These are phyloP conservation scores for Smutsia temminckii DNA, from an alignment of 2,797 vertebrate genomes.

Conservation along the genomic window DNA sequence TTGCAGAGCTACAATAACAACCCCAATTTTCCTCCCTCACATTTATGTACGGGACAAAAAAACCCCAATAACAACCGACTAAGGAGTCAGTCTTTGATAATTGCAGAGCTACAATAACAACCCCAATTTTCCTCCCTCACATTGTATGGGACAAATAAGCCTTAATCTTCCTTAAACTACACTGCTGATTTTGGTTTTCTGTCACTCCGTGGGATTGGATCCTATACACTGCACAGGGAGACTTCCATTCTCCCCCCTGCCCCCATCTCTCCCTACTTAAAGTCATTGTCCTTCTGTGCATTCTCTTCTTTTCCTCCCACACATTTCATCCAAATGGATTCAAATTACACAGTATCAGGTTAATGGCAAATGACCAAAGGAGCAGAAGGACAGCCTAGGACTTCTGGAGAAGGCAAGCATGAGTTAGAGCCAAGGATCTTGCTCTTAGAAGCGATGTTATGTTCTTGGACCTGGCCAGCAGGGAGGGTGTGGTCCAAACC, in stretches of 20 bases:
- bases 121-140: not conserved
- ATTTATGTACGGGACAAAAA: not conserved
- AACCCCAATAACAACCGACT: no score
- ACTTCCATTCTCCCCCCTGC: not conserved
- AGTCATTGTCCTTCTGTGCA: not conserved
- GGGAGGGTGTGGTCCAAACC: not conserved
- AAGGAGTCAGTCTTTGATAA: not conserved
- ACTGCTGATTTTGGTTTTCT: not conserved
- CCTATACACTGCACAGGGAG: not conserved
- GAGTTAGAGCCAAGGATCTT: not conserved
- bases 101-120: not conserved
- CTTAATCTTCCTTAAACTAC: not conserved
- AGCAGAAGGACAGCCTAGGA: not conserved
- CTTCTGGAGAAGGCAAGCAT: not conserved
- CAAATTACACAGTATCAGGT: not conserved
- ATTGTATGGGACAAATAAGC: not conserved
- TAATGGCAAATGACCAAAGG: not conserved
- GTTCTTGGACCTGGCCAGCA: not conserved
- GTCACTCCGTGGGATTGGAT: not conserved
- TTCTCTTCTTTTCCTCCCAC: slow-evolving; percentile 11
- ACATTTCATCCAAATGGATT: slow-evolving; percentile 22
- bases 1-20: not conserved
- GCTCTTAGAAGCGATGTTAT: not conserved
- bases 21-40: not conserved
- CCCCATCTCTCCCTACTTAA: not conserved